Evolutionary conservation across 2,113 vertebrate genomes (phyloP).

Genomic region (Calidris pugnax): DNA sequence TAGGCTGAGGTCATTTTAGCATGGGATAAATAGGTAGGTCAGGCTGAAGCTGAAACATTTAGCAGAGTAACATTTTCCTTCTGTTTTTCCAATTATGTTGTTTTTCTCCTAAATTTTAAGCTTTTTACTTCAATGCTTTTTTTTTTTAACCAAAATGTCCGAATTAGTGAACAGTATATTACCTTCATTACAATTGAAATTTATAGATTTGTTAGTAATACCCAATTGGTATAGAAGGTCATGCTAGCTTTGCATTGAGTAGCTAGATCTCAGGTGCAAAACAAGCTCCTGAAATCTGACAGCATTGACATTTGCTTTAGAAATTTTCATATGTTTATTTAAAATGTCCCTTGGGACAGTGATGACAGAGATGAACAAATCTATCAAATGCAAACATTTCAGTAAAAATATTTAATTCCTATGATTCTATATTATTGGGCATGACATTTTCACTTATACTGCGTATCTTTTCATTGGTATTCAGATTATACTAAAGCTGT

Average conservation of each 20-base stretch:
- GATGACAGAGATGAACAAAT: not conserved
- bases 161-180: not conserved
- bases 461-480: not conserved
- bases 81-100: not conserved
- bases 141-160: not conserved
- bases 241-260: not conserved
- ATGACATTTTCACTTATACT: not conserved
- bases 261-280: not conserved
- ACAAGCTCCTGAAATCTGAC: not conserved
- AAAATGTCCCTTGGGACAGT: not conserved
- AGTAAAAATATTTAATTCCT: not conserved
- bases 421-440: not conserved
- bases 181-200: not conserved
- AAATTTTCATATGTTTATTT: not conserved
- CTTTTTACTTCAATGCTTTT: not conserved
- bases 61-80: slow-evolving; percentile 5
- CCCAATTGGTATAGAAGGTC: not conserved
- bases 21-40: not conserved
- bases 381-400: not conserved
- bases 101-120: not conserved
- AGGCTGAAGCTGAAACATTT: not conserved
- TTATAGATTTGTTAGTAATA: not conserved
- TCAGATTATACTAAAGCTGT: not conserved
- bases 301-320: not conserved
- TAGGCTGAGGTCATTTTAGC: slow-evolving; percentile 22